These are phyloP conservation scores for Hormaphis cornu DNA, from an alignment of 1,140 invertebrate species.

Conservation along the genomic window DNA sequence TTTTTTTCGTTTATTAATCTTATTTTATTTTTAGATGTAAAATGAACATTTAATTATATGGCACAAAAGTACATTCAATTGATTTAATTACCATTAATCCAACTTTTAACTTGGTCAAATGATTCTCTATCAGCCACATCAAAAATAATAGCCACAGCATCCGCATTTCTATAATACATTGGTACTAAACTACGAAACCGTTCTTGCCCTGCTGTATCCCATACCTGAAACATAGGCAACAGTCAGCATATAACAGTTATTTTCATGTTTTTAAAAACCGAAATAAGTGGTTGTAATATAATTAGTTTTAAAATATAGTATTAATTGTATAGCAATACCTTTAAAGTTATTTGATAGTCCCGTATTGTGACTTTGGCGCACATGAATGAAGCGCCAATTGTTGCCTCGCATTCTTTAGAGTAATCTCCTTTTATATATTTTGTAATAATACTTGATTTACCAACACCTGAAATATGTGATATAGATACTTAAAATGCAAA, in stretches of 20 bases:
- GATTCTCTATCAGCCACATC: slow-evolving; percentile 67
- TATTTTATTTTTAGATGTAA: no score
- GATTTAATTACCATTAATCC: slow-evolving; percentile 58
- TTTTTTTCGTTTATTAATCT: no score
- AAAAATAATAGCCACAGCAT: slow-evolving; percentile 76
- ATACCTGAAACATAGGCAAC: slow-evolving; percentile 62
- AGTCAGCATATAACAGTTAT: background rate
- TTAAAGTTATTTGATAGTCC: slow-evolving; percentile 21
- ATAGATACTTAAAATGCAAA: background rate
- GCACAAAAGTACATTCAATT: no score
- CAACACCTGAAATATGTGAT: background rate
- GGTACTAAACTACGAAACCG: slow-evolving; percentile 77
- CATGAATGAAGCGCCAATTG: slow-evolving; percentile 28
- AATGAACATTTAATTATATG: no score
- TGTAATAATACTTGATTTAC: slow-evolving; percentile 27
- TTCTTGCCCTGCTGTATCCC: slow-evolving; percentile 85
- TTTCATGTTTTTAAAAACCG: background rate
- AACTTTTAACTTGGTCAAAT: slow-evolving; percentile 64
- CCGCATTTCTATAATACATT: slow-evolving; percentile 84
- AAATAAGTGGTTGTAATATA: background rate
- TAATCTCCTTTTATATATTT: slow-evolving; percentile 24
- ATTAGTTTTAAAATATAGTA: background rate
- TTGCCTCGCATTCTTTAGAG: slow-evolving; percentile 10
- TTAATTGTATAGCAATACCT: no score
- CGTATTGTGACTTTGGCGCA: slow-evolving; percentile 20